phyloP scores from a whole-genome alignment of 2,797 vertebrate species.

The Iguana delicatissima region DNA sequence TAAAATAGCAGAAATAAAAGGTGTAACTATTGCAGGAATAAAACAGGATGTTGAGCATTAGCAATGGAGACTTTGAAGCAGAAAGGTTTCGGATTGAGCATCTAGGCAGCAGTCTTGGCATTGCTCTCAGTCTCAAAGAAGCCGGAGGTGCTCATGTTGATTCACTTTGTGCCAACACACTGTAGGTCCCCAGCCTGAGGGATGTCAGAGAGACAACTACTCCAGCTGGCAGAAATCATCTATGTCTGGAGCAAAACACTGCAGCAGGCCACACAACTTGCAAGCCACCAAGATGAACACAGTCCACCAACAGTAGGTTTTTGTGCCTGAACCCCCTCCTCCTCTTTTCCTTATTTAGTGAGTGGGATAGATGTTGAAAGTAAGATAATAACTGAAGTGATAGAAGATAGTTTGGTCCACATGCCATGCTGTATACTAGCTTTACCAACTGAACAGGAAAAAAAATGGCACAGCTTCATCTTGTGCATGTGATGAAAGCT shows the following conservation, averaged over 20 bases:
- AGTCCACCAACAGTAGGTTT: not conserved
- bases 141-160: not conserved
- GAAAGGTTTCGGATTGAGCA: not conserved
- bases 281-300: too few species aligned
- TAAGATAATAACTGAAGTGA: not conserved
- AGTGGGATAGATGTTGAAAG: not conserved
- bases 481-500: not conserved
- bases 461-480: not conserved
- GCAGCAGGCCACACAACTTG: not conserved
- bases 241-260: slow-evolving; percentile 2
- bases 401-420: too few species aligned
- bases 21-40: slow-evolving; percentile 13
- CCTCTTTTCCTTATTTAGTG: not conserved
- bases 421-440: not conserved
- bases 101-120: not conserved
- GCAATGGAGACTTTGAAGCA: slow-evolving; percentile 9
- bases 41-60: slow-evolving; percentile 11
- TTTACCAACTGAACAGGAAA: not conserved
- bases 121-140: not conserved
- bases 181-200: not conserved
- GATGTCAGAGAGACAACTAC: not conserved
- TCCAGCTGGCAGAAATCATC: not conserved
- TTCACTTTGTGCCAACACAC: not conserved
- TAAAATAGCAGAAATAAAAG: slow-evolving; percentile 4
- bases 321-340: not conserved